Evolutionary conservation across 2,888 invertebrate species (phyloP).

Genomic region (Gonocerus acuteangulatus): DNA sequence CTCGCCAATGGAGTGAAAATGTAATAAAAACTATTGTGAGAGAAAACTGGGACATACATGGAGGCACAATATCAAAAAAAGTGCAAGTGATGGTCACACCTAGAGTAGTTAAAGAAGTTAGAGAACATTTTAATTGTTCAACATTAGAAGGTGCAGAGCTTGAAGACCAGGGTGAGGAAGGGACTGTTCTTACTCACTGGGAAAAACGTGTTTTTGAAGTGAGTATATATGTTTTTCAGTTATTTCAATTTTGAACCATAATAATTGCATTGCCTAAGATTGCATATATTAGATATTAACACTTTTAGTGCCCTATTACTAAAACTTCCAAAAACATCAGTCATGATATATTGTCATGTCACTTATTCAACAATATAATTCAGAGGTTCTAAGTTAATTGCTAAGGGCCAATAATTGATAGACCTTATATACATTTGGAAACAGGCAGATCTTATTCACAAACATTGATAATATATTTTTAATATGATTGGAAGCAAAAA

Average conservation of each 20-base stretch:
- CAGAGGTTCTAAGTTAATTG: too few species aligned
- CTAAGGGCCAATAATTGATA: too few species aligned
- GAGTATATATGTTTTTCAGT: too few species aligned
- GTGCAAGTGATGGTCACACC: slow-evolving; percentile 89
- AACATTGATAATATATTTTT: too few species aligned
- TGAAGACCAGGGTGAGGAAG: slow-evolving; percentile 97
- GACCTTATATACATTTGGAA: too few species aligned
- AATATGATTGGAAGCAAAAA: too few species aligned
- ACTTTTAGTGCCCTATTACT: too few species aligned
- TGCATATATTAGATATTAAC: too few species aligned
- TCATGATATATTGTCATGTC: too few species aligned
- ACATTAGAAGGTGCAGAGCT: slow-evolving; percentile 89
- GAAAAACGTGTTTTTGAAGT: slow-evolving; percentile 97
- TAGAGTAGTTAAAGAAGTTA: slow-evolving; percentile 76
- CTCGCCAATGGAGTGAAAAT: slow-evolving; percentile 87
- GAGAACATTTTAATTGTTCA: slow-evolving; percentile 79
- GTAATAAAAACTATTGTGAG: slow-evolving; percentile 63
- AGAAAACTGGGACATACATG: slow-evolving; percentile 68
- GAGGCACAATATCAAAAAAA: slow-evolving; percentile 63
- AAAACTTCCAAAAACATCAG: too few species aligned
- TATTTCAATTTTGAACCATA: neutral
- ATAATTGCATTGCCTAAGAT: neutral
- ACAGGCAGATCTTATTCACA: too few species aligned
- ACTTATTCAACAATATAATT: too few species aligned
- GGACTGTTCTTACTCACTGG: slow-evolving; percentile 96